These are phyloP conservation scores for Drosophila subobscura DNA, from an alignment of 1,140 invertebrate species.

Conservation along the genomic window DNA sequence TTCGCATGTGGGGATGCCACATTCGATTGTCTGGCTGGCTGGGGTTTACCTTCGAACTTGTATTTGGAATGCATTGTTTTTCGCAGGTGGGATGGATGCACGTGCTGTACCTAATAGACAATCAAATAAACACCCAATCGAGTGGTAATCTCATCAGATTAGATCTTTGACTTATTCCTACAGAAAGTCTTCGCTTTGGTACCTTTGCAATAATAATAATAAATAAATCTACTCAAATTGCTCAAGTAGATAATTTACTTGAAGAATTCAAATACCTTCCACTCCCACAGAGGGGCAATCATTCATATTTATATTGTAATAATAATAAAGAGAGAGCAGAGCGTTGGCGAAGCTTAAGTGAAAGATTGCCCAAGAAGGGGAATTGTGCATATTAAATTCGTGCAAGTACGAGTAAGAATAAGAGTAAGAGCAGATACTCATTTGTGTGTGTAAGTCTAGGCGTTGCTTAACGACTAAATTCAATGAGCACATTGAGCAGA, in stretches of 20 bases:
- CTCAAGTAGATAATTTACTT: conserved; percentile 5
- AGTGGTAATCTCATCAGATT: conserved; percentile 32
- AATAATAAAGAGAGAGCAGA: conserved; percentile 29
- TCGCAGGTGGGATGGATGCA: conserved; percentile 16
- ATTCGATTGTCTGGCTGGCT: conserved; percentile 31
- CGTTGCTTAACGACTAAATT: conserved; percentile 37
- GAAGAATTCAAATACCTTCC: conserved; percentile 11
- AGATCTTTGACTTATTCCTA: neutral
- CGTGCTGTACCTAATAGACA: conserved; percentile 12
- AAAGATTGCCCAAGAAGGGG: conserved; percentile 65
- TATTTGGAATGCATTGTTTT: conserved; percentile 20
- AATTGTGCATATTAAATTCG: conserved; percentile 63
- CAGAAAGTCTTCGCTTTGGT: neutral
- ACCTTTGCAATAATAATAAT: conserved; percentile 6
- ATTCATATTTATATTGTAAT: conserved; percentile 49
- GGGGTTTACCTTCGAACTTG: conserved; percentile 12
- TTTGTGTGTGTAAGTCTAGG: conserved; percentile 19
- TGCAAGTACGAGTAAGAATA: neutral
- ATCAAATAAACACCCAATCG: neutral
- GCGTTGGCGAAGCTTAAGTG: conserved; percentile 69
- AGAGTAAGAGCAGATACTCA: too few species aligned
- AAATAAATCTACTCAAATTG: conserved; percentile 9
- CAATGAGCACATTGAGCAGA: conserved; percentile 11
- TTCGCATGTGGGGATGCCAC: conserved; percentile 41
- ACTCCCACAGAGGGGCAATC: conserved; percentile 12